Evolutionary conservation across 2,113 vertebrate genomes (phyloP).

Genomic region (Mus pahari): DNA sequence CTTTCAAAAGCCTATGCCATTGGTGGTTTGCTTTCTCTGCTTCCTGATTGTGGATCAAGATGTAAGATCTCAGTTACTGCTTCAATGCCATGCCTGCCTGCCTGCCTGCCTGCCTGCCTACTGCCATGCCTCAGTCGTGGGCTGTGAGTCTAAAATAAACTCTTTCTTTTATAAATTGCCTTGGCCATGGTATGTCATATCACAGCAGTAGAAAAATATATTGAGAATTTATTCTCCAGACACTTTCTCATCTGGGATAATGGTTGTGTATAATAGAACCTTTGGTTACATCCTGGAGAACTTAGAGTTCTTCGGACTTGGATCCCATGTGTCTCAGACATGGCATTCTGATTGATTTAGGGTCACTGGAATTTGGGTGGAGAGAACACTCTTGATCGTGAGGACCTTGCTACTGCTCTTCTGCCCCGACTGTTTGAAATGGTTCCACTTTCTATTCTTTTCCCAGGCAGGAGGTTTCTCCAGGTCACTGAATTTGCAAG

Average conservation of each 20-base stretch:
- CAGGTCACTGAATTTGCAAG: neutral
- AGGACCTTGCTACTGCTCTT: neutral
- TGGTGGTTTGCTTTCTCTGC: neutral
- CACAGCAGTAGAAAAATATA: neutral
- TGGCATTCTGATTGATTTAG: neutral
- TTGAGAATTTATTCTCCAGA: neutral
- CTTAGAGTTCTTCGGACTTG: slow-evolving; percentile 26
- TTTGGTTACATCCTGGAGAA: neutral
- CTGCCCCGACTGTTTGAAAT: neutral
- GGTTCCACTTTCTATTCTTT: neutral
- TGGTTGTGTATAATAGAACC: neutral
- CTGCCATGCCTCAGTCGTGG: neutral
- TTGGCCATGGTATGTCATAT: neutral
- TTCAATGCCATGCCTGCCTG: neutral
- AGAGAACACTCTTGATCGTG: neutral
- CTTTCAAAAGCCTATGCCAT: neutral
- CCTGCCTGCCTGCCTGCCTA: neutral
- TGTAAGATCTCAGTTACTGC: neutral
- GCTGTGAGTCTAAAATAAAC: neutral
- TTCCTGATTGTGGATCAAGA: neutral
- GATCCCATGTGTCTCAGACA: neutral
- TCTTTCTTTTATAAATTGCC: neutral
- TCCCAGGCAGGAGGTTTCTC: neutral
- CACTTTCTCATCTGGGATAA: neutral
- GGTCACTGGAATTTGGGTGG: neutral